Percentiles rank a stretch among this genome's conserved stretches.
Evolutionary conservation across 2,113 vertebrate species (phyloP).

Genomic region (Rhabdomys dilectus): DNA sequence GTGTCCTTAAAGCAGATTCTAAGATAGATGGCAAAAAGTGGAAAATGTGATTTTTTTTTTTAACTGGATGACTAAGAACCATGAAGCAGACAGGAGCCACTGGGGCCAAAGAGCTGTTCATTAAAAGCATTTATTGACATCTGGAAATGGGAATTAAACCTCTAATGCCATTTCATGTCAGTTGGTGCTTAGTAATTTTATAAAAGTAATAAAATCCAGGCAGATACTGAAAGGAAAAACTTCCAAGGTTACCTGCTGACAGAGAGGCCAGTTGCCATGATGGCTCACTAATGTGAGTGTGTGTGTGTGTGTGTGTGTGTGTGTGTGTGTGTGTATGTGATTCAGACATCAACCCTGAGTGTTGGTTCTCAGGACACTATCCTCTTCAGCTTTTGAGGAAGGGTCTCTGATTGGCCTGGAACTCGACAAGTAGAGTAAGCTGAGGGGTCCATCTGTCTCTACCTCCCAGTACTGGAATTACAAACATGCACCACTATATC

Average conservation of each 20-base stretch:
- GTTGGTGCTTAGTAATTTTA: neutral
- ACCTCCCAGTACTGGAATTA: neutral
- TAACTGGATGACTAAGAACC: slow-evolving; percentile 47
- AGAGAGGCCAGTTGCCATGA: rapidly evolving
- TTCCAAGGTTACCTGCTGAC: neutral
- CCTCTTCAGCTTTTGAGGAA: neutral
- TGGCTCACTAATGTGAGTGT: neutral
- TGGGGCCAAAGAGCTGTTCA: slow-evolving; percentile 52
- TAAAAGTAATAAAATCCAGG: slow-evolving; percentile 37
- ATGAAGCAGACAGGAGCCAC: slow-evolving; percentile 11
- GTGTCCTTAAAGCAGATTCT: slow-evolving; percentile 61
- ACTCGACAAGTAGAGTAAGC: neutral
- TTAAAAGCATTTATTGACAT: slow-evolving; percentile 56
- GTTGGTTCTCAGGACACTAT: neutral
- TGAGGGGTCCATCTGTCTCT: neutral
- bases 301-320: neutral
- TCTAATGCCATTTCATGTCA: slow-evolving; percentile 16
- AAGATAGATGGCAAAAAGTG: slow-evolving; percentile 32
- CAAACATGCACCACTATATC: neutral
- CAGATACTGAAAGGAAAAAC: slow-evolving; percentile 1
- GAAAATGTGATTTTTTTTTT: slow-evolving; percentile 26
- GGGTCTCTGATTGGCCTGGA: no score
- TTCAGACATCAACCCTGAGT: neutral
- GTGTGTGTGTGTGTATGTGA: neutral
- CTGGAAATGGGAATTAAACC: slow-evolving; percentile 52